These are phyloP conservation scores for Nannoperca australis DNA, from an alignment of 2,797 vertebrate genomes.

Conservation along the genomic window DNA sequence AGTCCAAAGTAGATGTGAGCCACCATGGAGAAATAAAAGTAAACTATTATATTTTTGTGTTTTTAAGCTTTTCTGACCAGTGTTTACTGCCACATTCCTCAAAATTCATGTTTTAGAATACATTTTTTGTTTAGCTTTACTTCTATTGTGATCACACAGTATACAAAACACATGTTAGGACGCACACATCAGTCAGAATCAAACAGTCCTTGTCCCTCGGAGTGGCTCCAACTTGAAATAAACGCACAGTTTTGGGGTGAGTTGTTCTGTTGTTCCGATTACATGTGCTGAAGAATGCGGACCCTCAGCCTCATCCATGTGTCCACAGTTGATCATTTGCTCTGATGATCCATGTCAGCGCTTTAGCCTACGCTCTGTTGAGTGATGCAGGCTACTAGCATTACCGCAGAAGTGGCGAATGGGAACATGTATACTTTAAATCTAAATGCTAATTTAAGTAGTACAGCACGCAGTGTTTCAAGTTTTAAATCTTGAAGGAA, in stretches of 20 bases:
- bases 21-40: slow-evolving; percentile 12
- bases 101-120: background rate
- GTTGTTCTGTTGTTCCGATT: slow-evolving; percentile 4
- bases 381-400: background rate
- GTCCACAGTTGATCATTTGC: slow-evolving; percentile 48
- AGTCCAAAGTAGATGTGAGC: slow-evolving; percentile 1
- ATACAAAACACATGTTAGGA: background rate
- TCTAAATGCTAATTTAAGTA: slow-evolving; percentile 48
- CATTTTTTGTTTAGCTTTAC: background rate
- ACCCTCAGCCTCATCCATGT: slow-evolving; percentile 4
- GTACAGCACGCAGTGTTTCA: background rate
- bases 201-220: background rate
- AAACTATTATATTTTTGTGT: background rate
- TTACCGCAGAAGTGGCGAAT: background rate
- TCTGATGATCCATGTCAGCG: slow-evolving; percentile 48
- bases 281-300: slow-evolving; percentile 9
- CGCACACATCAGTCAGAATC: background rate
- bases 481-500: background rate
- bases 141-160: background rate
- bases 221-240: background rate
- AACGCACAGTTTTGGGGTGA: background rate
- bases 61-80: slow-evolving; percentile 4
- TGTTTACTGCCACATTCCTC: background rate
- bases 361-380: background rate
- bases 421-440: slow-evolving; percentile 26